Evolutionary conservation across 2,888 invertebrate genomes (phyloP).

Genomic region (Aphrophora alni): DNA sequence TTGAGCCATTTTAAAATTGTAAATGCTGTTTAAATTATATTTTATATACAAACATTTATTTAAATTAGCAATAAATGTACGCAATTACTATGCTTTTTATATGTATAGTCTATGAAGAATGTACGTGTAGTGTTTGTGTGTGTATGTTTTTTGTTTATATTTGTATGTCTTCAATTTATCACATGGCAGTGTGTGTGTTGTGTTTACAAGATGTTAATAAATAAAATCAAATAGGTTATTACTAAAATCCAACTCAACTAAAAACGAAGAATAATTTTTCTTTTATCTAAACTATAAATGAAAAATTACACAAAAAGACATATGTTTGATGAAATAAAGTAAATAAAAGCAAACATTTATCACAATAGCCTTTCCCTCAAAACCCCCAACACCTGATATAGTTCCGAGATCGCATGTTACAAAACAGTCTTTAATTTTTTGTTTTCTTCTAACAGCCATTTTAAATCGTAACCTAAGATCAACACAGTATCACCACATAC

Average conservation of each 20-base stretch:
- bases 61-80: neutral
- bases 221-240: neutral
- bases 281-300: neutral
- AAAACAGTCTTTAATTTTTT: constrained; percentile 3
- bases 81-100: neutral
- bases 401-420: constrained; percentile 7
- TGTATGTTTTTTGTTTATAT: neutral
- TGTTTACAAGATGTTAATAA: neutral
- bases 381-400: constrained; percentile 3
- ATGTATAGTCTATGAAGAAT: neutral
- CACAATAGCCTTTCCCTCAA: neutral
- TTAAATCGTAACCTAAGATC: constrained; percentile 1
- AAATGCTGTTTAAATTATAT: neutral
- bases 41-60: neutral
- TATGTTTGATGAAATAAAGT: neutral
- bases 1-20: neutral
- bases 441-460: constrained; percentile 9
- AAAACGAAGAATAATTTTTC: neutral
- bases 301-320: neutral
- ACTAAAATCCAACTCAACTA: neutral
- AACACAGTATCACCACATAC: neutral
- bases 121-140: neutral
- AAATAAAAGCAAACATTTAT: constrained; percentile 2
- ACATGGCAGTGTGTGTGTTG: neutral
- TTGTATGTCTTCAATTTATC: too few relatives aligned